Conservation (phyloP, 2,797 vertebrate species). For the Threskiornis aethiopicus region DNA sequence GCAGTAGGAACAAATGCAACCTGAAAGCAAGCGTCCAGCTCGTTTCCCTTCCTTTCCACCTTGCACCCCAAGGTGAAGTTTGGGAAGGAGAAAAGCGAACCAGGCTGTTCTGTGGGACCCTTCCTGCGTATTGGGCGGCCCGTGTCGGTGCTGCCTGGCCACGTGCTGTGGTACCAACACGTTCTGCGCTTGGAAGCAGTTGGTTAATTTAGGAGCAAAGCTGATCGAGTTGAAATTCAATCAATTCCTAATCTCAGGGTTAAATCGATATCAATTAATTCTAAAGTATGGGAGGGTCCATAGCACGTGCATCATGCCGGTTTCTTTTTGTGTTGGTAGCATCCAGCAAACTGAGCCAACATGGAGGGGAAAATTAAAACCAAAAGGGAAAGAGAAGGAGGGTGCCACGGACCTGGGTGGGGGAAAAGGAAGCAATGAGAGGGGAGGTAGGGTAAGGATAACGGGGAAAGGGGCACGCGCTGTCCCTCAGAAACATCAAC, state of each 20-base stretch:
- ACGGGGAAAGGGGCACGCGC: background rate
- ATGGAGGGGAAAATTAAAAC: background rate
- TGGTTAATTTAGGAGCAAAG: background rate
- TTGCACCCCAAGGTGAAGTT: background rate
- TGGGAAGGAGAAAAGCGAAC: background rate
- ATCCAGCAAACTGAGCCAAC: background rate
- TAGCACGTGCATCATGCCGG: background rate
- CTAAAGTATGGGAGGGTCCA: background rate
- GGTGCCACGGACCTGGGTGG: background rate
- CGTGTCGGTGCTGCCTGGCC: background rate
- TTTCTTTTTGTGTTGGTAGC: background rate
- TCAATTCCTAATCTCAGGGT: conserved; percentile 29
- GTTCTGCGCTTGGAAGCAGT: background rate
- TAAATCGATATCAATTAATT: conserved; percentile 57
- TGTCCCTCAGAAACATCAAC: background rate
- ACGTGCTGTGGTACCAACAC: background rate
- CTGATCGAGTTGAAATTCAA: background rate
- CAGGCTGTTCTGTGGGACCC: background rate
- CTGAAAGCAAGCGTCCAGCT: background rate
- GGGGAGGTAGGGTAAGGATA: background rate
- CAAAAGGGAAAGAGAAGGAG: background rate
- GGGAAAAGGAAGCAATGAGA: background rate
- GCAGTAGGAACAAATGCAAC: background rate
- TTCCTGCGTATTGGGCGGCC: background rate
- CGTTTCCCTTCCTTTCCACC: background rate